Percentiles rank a stretch among this genome's conserved stretches.
These are phyloP conservation scores for Drosophila nr. perissopoda DNA, from an alignment of 2,888 invertebrate genomes.

Conservation along the genomic window DNA sequence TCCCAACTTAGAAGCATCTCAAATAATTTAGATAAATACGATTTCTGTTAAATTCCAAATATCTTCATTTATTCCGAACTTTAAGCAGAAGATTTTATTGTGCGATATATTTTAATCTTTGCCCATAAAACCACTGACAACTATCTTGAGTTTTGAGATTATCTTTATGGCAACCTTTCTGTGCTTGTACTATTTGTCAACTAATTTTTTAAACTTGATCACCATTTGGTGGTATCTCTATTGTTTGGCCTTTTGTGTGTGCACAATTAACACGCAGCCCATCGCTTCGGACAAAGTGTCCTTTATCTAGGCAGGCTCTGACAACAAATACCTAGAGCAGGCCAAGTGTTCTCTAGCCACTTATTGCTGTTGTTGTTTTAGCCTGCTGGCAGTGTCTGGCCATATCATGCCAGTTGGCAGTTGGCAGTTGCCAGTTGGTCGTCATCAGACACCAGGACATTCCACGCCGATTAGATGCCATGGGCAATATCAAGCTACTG, in stretches of 20 bases:
- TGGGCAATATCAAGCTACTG: conserved; percentile 41
- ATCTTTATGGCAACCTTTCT: neutral
- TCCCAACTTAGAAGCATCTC: too few relatives aligned
- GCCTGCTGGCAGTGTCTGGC: conserved; percentile 44
- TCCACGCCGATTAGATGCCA: conserved; percentile 41
- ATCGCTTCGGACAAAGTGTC: neutral
- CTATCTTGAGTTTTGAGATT: neutral
- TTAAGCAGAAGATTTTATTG: neutral
- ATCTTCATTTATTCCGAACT: neutral
- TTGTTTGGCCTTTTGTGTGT: conserved; percentile 10
- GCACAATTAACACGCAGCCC: conserved; percentile 45
- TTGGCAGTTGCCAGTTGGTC: conserved; percentile 4
- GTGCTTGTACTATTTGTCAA: conserved; percentile 2
- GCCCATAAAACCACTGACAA: neutral
- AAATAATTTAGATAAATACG: neutral
- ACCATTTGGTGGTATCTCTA: neutral
- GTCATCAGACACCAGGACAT: conserved; percentile 18
- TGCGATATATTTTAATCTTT: neutral
- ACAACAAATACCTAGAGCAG: conserved; percentile 30
- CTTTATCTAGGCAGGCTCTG: conserved; percentile 23
- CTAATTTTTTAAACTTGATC: conserved; percentile 17
- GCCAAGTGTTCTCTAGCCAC: conserved; percentile 19
- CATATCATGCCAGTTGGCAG: conserved; percentile 42
- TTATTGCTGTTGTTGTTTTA: conserved; percentile 13
- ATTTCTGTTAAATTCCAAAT: neutral